These are phyloP conservation scores for Hippocampus zosterae DNA, from an alignment of 2,113 vertebrate genomes.

Conservation along the genomic window DNA sequence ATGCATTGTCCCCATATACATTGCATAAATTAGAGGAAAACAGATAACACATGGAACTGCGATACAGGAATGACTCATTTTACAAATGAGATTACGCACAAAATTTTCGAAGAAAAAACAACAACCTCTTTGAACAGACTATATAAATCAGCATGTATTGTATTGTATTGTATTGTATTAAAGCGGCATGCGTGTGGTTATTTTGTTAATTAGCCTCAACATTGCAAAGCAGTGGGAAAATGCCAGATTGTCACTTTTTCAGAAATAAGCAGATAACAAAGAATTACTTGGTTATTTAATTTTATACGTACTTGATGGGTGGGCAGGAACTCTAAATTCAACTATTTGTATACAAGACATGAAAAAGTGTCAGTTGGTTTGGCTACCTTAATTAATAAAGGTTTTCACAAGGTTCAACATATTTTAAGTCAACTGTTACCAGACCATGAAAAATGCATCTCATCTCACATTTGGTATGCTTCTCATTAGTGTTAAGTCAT, in stretches of 20 bases:
- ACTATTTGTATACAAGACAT: background rate
- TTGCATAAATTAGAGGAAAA: too few species aligned
- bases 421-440: background rate
- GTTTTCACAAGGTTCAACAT: background rate
- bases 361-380: background rate
- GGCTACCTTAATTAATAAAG: background rate
- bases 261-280: background rate
- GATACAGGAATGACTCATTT: too few species aligned
- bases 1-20: too few species aligned
- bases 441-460: too few species aligned
- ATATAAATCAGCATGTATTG: too few species aligned
- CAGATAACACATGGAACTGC: too few species aligned
- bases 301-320: background rate
- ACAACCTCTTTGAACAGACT: too few species aligned
- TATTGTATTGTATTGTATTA: too few species aligned
- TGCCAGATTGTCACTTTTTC: background rate
- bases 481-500: conserved; percentile 56
- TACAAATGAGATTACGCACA: too few species aligned
- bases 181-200: background rate
- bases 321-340: background rate
- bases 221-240: background rate
- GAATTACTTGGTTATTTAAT: background rate
- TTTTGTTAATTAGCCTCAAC: background rate
- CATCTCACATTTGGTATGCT: background rate
- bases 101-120: too few species aligned